Evolutionary conservation across 2,888 invertebrate species (phyloP), one percentile per base, ranked within the genome.

Genomic region (Listrodromus nycthemerus): DNA sequence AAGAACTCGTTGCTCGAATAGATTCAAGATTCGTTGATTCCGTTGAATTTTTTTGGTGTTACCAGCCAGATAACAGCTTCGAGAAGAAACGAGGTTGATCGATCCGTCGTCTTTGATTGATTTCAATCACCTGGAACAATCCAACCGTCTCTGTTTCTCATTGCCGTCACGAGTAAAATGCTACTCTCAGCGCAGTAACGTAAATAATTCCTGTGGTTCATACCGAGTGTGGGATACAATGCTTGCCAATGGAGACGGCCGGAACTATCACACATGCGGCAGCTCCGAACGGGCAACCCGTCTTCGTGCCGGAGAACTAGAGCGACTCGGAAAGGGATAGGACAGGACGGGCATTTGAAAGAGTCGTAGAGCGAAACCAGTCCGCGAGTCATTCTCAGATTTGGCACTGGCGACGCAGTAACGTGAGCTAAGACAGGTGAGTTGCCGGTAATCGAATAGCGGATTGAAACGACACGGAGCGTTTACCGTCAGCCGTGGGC

Each of bases 381-480:
- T 80, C 52, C 52, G 16, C 48, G 10, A 61, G n/a, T 79, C 37
- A 66, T 81, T 75, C 50, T 69, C 69, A 6, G 41, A 61, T 61
- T 75, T 79, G 74, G 78, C 27, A 74, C 81, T 75, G 65, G 70
- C 50, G 19, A 41, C 41, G 73, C 63, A 48, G 63, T 82, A 84
- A 79, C 52, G 66, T 75, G 79, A 79, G 61, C 50, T 61, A 52
- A 67, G 66, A 63, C 76, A 52, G 48, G 70, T 75, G 70, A 78
- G 77, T 66, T 74, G n/a, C 65, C 71, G 70, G 91, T 91, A 90
- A 90, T 90, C 89, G 89, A 90, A 91, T 91, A 91, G 89, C 85
- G 89, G 90, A 90, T 90, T 90, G 90, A 90, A 90, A 90, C 90
- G 90, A 90, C 90, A 90, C 89, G 90, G 89, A 87, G 88, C 88